Conservation (phyloP, 1,140 invertebrate species). For the Lanistes nyassanus region DNA sequence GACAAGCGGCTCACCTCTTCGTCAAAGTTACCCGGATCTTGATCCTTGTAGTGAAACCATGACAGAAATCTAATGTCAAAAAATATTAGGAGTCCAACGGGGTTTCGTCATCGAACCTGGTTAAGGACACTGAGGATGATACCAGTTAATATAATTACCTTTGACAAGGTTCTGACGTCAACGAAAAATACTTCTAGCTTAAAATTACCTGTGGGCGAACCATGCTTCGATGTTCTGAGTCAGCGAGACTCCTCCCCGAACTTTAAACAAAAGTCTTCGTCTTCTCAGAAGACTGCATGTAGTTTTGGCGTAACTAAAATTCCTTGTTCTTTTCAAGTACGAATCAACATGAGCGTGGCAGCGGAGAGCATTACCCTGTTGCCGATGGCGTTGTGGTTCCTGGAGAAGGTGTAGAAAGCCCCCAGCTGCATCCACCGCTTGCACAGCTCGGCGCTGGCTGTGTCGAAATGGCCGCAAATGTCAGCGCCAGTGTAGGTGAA, state of each 20-base stretch:
- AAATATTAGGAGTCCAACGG: background rate
- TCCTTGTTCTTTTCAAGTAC: background rate
- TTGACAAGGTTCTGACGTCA: no score
- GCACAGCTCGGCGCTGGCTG: conserved; percentile 51
- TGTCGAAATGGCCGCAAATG: conserved; percentile 56
- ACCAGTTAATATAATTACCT: no score
- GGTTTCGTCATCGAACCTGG: background rate
- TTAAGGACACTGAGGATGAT: no score
- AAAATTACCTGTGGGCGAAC: no score
- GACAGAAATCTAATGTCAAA: background rate
- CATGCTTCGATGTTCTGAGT: no score
- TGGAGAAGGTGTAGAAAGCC: conserved; percentile 57
- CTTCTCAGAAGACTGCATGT: no score
- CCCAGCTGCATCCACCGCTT: conserved; percentile 61
- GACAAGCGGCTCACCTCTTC: conserved; percentile 39
- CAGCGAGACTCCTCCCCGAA: no score
- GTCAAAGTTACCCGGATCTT: conserved; percentile 50
- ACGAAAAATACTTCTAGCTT: no score
- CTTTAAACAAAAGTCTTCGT: no score
- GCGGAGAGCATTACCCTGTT: background rate
- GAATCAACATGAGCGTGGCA: background rate
- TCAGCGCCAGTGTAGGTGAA: conserved; percentile 61
- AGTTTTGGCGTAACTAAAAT: no score
- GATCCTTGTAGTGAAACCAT: conserved; percentile 30
- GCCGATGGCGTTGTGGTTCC: conserved; percentile 56